phyloP scores from a whole-genome alignment of 2,113 vertebrate genomes.

The Varanus salvator region DNA sequence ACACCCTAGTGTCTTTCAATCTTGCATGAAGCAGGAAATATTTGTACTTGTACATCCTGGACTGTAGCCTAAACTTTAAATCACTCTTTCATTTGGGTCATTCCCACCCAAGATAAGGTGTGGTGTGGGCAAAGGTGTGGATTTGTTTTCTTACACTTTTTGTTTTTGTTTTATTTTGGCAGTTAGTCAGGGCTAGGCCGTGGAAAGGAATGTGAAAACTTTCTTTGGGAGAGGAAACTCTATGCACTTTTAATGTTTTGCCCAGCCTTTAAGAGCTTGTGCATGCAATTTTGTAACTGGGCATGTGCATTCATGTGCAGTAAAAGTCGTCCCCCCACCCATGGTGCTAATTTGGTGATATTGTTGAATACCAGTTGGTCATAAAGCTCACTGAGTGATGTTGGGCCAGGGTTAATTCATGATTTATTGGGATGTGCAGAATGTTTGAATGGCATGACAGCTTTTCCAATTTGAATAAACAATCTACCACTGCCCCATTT shows the following conservation, averaged over 20 bases:
- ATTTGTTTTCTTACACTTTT: too few relatives aligned
- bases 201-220: constrained; percentile 1
- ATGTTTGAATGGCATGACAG: too few relatives aligned
- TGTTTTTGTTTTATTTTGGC: background rate
- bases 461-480: too few relatives aligned
- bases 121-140: background rate
- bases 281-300: background rate
- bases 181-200: background rate
- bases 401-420: too few relatives aligned
- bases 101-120: background rate
- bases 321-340: background rate
- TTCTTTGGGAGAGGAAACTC: background rate
- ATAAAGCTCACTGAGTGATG: background rate
- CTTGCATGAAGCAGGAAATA: background rate
- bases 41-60: background rate
- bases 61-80: background rate
- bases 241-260: background rate
- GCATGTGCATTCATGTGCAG: background rate
- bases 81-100: background rate
- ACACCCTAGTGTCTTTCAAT: background rate
- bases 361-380: background rate
- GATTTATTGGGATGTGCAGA: too few relatives aligned
- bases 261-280: background rate
- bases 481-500: too few relatives aligned
- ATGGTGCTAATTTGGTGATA: background rate